Evolutionary conservation across 2,888 invertebrate genomes (phyloP), one percentile per base, ranked within the genome.

Genomic region (Hirtodrosophila trivittata): DNA sequence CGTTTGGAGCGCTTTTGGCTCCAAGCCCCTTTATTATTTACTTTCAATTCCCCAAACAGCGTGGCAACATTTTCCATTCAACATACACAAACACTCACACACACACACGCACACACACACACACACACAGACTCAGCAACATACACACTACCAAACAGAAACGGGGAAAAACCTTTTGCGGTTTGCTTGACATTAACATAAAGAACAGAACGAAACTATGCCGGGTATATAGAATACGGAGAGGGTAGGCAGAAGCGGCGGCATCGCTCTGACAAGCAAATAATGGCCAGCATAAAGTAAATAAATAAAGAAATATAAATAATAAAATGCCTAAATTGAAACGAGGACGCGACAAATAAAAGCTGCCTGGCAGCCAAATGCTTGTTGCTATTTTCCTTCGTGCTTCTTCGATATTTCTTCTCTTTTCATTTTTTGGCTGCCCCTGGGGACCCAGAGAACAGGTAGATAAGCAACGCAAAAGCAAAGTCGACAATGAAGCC

Each of bases 11-110:
- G 28, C 13, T n/a, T 39, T 33, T 18, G 21, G 33, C 43, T 14
- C 33, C 50, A 13, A 42, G 41, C 35, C 45, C 63, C 49, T 55
- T 62, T 58, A 67, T 69, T 82, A 80, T 80, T 86, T 83, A 83
- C 83, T 70, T 83, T 86, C 83, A 78, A 81, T 86, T 75, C 76
- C 86, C 80, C 25, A 55, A 82, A 69, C 62, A 73, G 63, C 66
- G 62, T 52, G 55, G 65, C 67, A 54, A 42, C 57, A 78, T 78
- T 77, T 78, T 63, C 72, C 57, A 77, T 68, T 70, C 41, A 55
- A 54, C 55, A 46, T 30, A 64, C 39, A 30, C 43, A 52, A 9
- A 43, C 18, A 41, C 30, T 39, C 55, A 51, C 30, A 42, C 10
- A 32, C 26, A 47, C 30, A 51, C 16, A 12, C n/a, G 16, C n/a